Conservation (phyloP, 1,140 invertebrate species). For the Eurosta solidaginis region DNA sequence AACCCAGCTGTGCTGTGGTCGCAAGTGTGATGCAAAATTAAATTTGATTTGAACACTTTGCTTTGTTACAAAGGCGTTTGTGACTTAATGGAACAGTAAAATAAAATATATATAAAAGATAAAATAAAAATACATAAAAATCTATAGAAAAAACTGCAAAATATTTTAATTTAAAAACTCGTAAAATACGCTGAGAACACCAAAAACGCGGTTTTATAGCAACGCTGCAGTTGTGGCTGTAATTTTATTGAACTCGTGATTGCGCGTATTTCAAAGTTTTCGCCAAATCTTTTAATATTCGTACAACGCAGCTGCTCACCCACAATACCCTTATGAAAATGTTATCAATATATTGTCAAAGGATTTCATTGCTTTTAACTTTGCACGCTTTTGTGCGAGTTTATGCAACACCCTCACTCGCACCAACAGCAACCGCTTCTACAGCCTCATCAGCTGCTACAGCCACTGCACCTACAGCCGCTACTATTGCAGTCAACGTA, state of each 20-base stretch:
- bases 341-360: background rate
- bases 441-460: background rate
- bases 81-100: too few relatives aligned
- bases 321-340: background rate
- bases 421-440: background rate
- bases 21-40: background rate
- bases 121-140: background rate
- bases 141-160: background rate
- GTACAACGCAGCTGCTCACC: background rate
- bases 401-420: background rate
- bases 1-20: background rate
- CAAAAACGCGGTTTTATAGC: too few relatives aligned
- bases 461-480: background rate
- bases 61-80: background rate
- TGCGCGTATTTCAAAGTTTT: too few relatives aligned
- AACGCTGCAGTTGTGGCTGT: too few relatives aligned
- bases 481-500: background rate
- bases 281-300: too few relatives aligned
- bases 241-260: too few relatives aligned
- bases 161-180: constrained; percentile 15
- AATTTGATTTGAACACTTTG: too few relatives aligned
- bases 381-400: background rate
- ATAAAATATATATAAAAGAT: background rate
- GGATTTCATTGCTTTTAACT: background rate
- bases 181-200: background rate